These are phyloP conservation scores for Gymnopithys bicolor DNA, from an alignment of 2,797 vertebrate species.

Conservation along the genomic window DNA sequence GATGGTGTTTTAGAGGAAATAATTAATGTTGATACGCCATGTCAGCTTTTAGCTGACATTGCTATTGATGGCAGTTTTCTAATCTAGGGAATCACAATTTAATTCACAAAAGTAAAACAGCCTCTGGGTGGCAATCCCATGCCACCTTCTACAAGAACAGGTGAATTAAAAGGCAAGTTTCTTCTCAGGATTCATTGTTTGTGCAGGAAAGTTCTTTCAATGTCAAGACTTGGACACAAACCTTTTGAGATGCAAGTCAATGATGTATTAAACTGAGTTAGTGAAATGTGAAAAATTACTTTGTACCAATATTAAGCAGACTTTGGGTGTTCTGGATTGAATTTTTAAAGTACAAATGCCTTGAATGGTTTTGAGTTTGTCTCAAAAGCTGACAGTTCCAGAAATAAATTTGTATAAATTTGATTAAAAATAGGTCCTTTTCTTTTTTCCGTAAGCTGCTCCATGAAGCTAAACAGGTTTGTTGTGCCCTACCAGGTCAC, in stretches of 20 bases:
- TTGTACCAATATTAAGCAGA: background rate
- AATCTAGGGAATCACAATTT: background rate
- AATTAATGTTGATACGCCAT: background rate
- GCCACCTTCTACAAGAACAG: background rate
- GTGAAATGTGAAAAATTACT: background rate
- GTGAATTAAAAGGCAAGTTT: background rate
- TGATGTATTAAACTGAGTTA: background rate
- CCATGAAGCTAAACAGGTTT: background rate
- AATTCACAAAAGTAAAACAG: background rate
- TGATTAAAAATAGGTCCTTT: background rate
- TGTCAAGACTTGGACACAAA: background rate
- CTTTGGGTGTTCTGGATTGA: background rate
- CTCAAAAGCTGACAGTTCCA: background rate
- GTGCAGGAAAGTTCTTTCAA: background rate
- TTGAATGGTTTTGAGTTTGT: background rate
- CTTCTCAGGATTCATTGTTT: background rate
- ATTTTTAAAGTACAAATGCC: background rate
- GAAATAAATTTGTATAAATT: background rate
- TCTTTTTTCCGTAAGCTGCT: background rate
- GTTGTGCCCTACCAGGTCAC: background rate
- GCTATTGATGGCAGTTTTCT: background rate
- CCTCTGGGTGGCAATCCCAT: background rate
- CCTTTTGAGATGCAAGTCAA: background rate
- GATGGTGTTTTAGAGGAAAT: background rate
- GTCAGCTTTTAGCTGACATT: background rate